Evolutionary conservation across 2,888 invertebrate genomes (phyloP), one percentile per base, ranked within the genome.

Genomic region (Drosophila anomalipes): DNA sequence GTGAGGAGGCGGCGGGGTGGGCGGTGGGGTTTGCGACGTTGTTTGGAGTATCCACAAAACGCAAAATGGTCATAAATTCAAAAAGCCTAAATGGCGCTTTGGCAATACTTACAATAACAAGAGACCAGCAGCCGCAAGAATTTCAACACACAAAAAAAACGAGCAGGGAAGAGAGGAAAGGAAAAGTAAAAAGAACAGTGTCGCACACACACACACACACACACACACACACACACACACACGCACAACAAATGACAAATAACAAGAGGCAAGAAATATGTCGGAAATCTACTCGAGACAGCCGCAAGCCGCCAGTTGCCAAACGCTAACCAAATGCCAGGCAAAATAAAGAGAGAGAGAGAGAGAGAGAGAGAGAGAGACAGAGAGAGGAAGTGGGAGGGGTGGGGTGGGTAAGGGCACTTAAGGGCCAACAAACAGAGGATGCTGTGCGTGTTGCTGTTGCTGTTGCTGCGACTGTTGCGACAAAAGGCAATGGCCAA

Each of bases 51-150:
- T 47, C 74, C 89, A 66, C 82, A 86, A 86, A 89, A 86, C 86
- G 82, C 82, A 77, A 89, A 86, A 86, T 86, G 89, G 86, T 68
- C 84, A 89, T 86, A 86, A 89, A 86, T 89, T 86, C 81, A 86
- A 81, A 88, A 84, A 86, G 71, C 82, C 84, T 79, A 86, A 86
- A 86, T 83, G 81, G 73, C 80, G 82, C 82, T 88, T 47, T 83
- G 74, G 65, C 80, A 82, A 77, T 80, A 82, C 74, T 67, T 60
- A 53, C 79, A 78, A 65, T 62, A 57, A 57, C 47, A 57, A 9
- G 57, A 28, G 39, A 57, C n/a, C 60, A 65, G 67, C 58, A 60
- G 60, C 72, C 49, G 60, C 64, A 37, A 60, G 63, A 75, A 66
- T 67, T 77, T 74, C 60, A 74, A 73, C 66, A 76, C 66, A 67